Base-by-base conservation (phyloP, 1,140 invertebrate species). In the Leptinotarsa undecemlineata region DNA sequence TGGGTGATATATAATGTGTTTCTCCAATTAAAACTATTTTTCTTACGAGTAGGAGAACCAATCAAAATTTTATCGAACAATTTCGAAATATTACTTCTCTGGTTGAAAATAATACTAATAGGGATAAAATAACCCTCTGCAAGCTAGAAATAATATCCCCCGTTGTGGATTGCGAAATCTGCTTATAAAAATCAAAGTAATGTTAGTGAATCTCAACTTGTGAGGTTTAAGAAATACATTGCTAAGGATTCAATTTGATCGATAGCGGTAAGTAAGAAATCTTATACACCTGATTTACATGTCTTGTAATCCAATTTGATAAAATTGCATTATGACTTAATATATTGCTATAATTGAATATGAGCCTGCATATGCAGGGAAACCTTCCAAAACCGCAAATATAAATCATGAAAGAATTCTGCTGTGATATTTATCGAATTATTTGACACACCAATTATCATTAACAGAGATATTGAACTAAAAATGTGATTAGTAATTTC, bases 271-370 rank as follows among this genome's bases (percentile, higher is more conserved):
- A 78, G 77, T 70, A 76, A 78, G 77, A 78, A 80, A 80, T 77
- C 76, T 76, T 77, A 78, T 78, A 80, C 75, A 21, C 71, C 68
- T 76, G 77, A 77, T 77, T 77, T 77, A 26, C 63, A 67, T 77
- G 19, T 33, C 51, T 48, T 75, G 71, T 80, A 80, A 80, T 80
- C 77, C 79, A 80, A 80, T 80, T 80, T 78, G 17, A 80, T 77
- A 8, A 80, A 80, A 80, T 80, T 80, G 79, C 77, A 80, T 80
- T 80, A 80, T 77, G 75, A 70, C 74, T 72, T 76, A 33, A 73
- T 71, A 76, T 70, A 71, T 48, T 78, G 66, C 74, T 78, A 75
- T 68, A 71, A 73, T 74, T 76, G 47, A 76, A 78, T 76, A 68
- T 72, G 68, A 76, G 48, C 23, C n/a, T 71, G 68, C 61, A 71